Evolutionary conservation across 2,113 vertebrate genomes (phyloP), one percentile per base, ranked within the genome.

Genomic region (Hylia prasina): DNA sequence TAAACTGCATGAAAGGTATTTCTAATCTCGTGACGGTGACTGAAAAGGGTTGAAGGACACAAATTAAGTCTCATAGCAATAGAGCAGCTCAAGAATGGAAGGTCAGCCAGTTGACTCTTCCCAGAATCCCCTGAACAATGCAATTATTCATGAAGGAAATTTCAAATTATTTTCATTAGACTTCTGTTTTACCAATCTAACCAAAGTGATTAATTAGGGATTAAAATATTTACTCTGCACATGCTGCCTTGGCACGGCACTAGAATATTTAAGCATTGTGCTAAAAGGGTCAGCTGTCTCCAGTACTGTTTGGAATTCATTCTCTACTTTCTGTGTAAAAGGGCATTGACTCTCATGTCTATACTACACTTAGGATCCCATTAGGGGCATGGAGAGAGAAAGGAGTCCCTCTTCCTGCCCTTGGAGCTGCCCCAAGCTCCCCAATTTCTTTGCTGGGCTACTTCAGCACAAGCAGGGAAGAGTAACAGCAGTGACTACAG

Each of bases 151-250:
- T 98, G 98, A 98, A 98, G 98, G 98, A 98, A 98, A 98, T 98
- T 98, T 98, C 97, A 98, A 98, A 98, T 98, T 98, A 98, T 98
- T 98, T 98, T 98, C 98, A 98, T 98, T 98, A 98, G 98, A 98
- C 97, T 98, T 98, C 97, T 98, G 98, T 98, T 98, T 98, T 98
- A 98, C 98, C 98, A 98, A 98, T 98, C 98, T 98, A 98, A 98
- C 98, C 98, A 98, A 98, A 98, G 98, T 98, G 98, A 98, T 98
- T 98, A 98, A 98, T 98, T 98, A 98, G 97, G 98, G 98, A 98
- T 98, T 98, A 98, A 98, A 98, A 98, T 98, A 98, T 98, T 98
- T 98, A 98, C 98, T 98, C 98, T 98, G 98, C 98, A 98, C 98
- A 98, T 98, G 98, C 98, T 98, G 98, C 96, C 98, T 98, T 98